A percentile compares a stretch with the other conserved stretches of the same genome.
Conservation (phyloP, 1,140 invertebrate species). For the Araneus ventricosus region DNA sequence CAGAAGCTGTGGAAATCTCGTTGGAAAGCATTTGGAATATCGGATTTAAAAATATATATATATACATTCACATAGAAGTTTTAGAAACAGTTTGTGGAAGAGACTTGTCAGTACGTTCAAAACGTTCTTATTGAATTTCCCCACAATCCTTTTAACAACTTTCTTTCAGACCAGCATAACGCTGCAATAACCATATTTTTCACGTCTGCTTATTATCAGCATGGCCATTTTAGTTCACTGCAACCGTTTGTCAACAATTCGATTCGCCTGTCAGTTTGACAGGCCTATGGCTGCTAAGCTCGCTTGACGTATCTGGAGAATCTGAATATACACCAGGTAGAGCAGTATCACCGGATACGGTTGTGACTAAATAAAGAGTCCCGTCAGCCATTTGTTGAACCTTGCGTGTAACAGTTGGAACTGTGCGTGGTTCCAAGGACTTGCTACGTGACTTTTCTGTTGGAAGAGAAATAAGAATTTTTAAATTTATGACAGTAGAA, state of each 20-base stretch:
- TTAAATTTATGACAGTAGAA: not conserved
- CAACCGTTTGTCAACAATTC: constrained; percentile 37
- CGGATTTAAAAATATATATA: too few relatives aligned
- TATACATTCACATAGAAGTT: too few relatives aligned
- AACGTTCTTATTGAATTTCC: too few relatives aligned
- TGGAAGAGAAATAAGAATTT: not conserved
- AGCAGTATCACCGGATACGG: constrained; percentile 67
- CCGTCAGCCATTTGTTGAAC: constrained; percentile 72
- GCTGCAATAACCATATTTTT: too few relatives aligned
- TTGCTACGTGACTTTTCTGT: constrained; percentile 63
- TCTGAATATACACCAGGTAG: constrained; percentile 71
- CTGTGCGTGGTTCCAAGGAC: constrained; percentile 14
- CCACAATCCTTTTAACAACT: not conserved
- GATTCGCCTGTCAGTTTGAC: constrained; percentile 66
- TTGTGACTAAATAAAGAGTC: constrained; percentile 66
- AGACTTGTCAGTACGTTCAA: too few relatives aligned
- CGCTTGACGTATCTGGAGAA: constrained; percentile 68
- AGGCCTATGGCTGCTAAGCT: constrained; percentile 68
- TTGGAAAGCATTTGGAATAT: too few relatives aligned
- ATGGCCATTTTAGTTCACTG: not conserved
- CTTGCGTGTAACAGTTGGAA: constrained; percentile 63
- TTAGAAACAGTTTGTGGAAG: too few relatives aligned
- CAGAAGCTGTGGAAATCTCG: too few relatives aligned
- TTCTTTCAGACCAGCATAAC: not conserved
- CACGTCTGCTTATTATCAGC: not conserved